Evolutionary conservation across 1,140 invertebrate species (phyloP), one percentile per base, ranked within the genome.

Genomic region (Daktulosphaira vitifoliae): DNA sequence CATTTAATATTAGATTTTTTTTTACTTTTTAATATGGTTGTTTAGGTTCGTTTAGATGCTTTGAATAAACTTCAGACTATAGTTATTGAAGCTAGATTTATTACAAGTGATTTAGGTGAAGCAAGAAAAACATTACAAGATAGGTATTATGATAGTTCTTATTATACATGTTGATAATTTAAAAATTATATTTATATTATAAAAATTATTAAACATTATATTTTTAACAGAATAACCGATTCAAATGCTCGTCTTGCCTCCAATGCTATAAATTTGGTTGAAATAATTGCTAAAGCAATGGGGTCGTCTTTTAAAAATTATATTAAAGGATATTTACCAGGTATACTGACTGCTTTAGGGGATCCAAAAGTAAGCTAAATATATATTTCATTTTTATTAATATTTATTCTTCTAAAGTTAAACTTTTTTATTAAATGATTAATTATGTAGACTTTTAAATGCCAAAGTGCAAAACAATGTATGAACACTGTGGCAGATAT

Each of bases 181-280:
- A n/a, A n/a, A n/a, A n/a, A n/a, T 39, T 20, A 13, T 42, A 1
- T 15, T 38, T 39, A 6, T 26, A 50, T 50, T 50, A 15, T 18
- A n/a, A 13, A 1, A 46, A 22, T 48, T 1, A 15, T 13, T 48
- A 33, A 4, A 39, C n/a, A n/a, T 44, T 2, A 9, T 48, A 78
- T 8, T 62, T 13, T 13, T 7, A n/a, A 20, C 46, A 62, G 92
- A 22, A 76, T 96, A 3, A 76, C 84, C 0, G 94, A 97, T 73
- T 91, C 89, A 26, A 97, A 97, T 76, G 90, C 88, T 29, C 94
- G 92, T 75, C 82, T 97, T 68, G 89, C 90, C 1, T 86, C 88
- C 69, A 84, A 84, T 20, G 82, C 92, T 0, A 75, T 96, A 18
- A 82, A 82, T 42, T 85, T 96, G 56, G 92, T 90, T 71, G 84